Evolutionary conservation across 1,140 invertebrate genomes (phyloP).

Genomic region (Mamestra configurata): DNA sequence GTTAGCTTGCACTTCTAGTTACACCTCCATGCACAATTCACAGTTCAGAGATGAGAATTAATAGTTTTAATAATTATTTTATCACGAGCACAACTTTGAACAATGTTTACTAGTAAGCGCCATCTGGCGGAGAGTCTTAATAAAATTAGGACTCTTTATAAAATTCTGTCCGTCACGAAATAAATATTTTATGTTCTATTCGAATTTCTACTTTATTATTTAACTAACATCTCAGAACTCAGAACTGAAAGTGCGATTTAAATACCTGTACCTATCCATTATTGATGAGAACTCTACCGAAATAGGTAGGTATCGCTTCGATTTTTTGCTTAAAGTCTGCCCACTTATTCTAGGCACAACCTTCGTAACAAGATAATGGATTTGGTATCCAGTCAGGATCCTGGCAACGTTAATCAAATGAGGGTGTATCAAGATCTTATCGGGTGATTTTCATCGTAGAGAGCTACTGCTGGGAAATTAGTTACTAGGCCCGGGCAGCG

Average conservation of each 20-base stretch:
- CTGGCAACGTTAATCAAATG: constrained; percentile 30
- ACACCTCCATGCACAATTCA: too few species aligned
- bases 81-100: too few species aligned
- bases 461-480: constrained; percentile 9
- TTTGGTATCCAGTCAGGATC: constrained; percentile 33
- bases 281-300: neutral
- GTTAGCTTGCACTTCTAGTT: too few species aligned
- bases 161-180: too few species aligned
- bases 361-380: constrained; percentile 35
- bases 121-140: too few species aligned
- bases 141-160: too few species aligned
- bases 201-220: neutral
- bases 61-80: too few species aligned
- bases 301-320: neutral
- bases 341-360: constrained; percentile 25
- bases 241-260: neutral
- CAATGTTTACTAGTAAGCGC: too few species aligned
- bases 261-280: constrained; percentile 18
- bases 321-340: constrained; percentile 27
- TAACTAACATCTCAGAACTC: constrained; percentile 1
- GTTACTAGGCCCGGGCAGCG: constrained; percentile 16
- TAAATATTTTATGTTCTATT: too few species aligned
- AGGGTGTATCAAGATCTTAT: constrained; percentile 42
- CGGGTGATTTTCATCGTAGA: constrained; percentile 35
- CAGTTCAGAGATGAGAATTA: too few species aligned